phyloP scores from a whole-genome alignment of 2,113 vertebrate species.

The Oxygymnocypris stewartii region DNA sequence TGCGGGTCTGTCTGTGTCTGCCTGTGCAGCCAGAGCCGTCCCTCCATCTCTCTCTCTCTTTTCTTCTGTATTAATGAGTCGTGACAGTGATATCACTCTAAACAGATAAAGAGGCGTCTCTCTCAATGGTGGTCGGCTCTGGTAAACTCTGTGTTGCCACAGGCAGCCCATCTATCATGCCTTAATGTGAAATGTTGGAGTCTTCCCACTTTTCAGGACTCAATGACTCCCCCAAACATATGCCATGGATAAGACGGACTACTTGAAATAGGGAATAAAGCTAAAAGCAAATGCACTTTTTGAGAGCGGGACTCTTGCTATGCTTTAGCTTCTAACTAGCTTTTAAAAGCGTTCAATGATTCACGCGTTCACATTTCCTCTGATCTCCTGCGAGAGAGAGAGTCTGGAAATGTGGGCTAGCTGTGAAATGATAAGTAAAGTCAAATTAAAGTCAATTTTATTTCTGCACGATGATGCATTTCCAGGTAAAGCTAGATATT shows the following conservation, averaged over 20 bases:
- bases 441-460: background rate
- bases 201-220: constrained; percentile 23
- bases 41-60: constrained; percentile 16
- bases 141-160: background rate
- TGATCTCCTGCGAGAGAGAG: constrained; percentile 46
- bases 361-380: constrained; percentile 48
- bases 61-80: constrained; percentile 42
- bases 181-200: constrained; percentile 29
- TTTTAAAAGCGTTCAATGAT: constrained; percentile 54
- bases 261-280: background rate
- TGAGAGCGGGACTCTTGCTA: constrained; percentile 49
- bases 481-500: background rate
- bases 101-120: constrained; percentile 41
- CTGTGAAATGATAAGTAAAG: background rate
- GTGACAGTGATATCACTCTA: constrained; percentile 48
- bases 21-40: background rate
- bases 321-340: constrained; percentile 57
- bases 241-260: background rate
- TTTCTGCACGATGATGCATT: background rate
- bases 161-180: constrained; percentile 21
- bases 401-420: background rate
- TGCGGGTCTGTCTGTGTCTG: background rate
- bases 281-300: background rate
- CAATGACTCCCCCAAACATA: constrained; percentile 15
- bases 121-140: constrained; percentile 19